Conservation (phyloP, 2,888 invertebrate genomes). For the Troides helena region DNA sequence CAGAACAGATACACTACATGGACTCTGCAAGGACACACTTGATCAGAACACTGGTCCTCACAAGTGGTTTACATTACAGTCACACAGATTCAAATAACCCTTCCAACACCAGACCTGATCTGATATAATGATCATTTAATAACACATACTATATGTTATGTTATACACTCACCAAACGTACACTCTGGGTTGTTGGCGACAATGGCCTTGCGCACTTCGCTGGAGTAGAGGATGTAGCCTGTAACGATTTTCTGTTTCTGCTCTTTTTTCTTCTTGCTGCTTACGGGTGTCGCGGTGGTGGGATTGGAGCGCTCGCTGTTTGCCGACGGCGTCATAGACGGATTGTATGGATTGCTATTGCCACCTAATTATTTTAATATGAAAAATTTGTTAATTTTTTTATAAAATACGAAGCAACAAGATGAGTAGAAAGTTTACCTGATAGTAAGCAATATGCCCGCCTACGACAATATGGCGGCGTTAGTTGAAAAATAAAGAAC, state of each 20-base stretch:
- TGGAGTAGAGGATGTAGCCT: slow-evolving; percentile 98
- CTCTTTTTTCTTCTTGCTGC: slow-evolving; percentile 70
- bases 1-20: too few relatives aligned
- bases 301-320: slow-evolving; percentile 54
- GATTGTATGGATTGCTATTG: slow-evolving; percentile 74
- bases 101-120: too few relatives aligned
- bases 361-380: slow-evolving; percentile 53
- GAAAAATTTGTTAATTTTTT: too few relatives aligned
- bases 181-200: slow-evolving; percentile 96
- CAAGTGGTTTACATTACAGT: too few relatives aligned
- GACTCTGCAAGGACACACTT: too few relatives aligned
- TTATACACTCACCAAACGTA: slow-evolving; percentile 90
- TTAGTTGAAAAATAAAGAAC: too few relatives aligned
- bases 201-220: slow-evolving; percentile 95
- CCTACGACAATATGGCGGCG: too few relatives aligned
- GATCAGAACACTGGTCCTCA: too few relatives aligned
- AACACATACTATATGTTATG: neutral
- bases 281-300: slow-evolving; percentile 51
- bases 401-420: too few relatives aligned
- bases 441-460: too few relatives aligned
- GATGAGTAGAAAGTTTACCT: too few relatives aligned
- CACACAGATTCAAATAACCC: too few relatives aligned
- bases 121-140: neutral
- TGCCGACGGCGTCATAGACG: slow-evolving; percentile 55
- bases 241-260: slow-evolving; percentile 92